Evolutionary conservation across 1,140 invertebrate species (phyloP), one percentile per base, ranked within the genome.

Genomic region (Cyphomyrmex costatus): DNA sequence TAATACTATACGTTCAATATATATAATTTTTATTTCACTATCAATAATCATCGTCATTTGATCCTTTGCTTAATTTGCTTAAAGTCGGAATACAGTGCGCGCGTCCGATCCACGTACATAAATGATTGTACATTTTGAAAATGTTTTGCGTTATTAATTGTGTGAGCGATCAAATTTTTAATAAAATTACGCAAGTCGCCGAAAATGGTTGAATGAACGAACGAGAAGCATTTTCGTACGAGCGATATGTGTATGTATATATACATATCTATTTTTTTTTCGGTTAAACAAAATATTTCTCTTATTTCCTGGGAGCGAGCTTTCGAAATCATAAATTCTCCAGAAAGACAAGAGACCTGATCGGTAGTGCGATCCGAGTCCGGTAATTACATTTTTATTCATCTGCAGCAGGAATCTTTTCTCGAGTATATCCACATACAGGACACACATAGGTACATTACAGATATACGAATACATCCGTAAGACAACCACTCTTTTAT

Each of bases 361-460:
- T 85, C 61, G 61, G 36, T 36, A 79, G 30, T n/a, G 46, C 49
- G 21, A 85, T 49, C 58, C 21, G 16, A 16, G 63, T 46, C 56
- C 21, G 58, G 68, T 86, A 88, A 88, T 88, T 88, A 83, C 49
- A 79, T 79, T 88, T 88, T 86, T 86, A 60, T 46, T 78, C 51
- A 46, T 85, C 83, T 63, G 24, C 42, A 60, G 24, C 42, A 60
- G 58, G 42, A 87, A 87, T 87, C 73, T 53, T 78, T 51, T 42
- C 24, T 49, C 19, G 21, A 68, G 16, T 0, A 16, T 24, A 68
- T 14, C 10, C 49, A 56, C 30, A 56, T 7, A 42, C 33, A 30
- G n/a, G 21, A 78, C 1, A 61, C 19, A 36, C 19, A 16, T 8
- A 53, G 5, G 19, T 12, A 5, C 24, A 49, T n/a, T 14, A 24